These are phyloP conservation scores for Lutjanus campechanus DNA, from an alignment of 2,797 vertebrate species.

Conservation along the genomic window DNA sequence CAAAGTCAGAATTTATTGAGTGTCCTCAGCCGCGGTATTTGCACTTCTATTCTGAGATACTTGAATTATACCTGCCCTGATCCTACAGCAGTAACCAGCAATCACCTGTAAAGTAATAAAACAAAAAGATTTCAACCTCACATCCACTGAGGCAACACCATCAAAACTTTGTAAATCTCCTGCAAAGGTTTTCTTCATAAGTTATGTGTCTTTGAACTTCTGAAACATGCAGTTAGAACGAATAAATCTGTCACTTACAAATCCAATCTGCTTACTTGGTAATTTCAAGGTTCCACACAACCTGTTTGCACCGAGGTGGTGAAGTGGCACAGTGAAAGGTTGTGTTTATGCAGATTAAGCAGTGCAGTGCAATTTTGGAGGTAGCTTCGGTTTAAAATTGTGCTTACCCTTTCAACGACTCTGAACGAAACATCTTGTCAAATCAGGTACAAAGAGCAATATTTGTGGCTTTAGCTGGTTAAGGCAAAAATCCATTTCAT, in stretches of 20 bases:
- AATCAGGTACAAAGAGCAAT: neutral
- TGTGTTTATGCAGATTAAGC: slow-evolving; percentile 29
- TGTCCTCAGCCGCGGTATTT: neutral
- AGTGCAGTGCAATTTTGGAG: slow-evolving; percentile 10
- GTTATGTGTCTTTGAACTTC: neutral
- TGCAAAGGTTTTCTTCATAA: neutral
- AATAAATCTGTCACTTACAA: neutral
- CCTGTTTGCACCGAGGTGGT: neutral
- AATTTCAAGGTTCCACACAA: slow-evolving; percentile 3
- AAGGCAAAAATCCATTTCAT: neutral
- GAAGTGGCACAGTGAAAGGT: neutral
- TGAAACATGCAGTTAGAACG: neutral
- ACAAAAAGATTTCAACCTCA: neutral
- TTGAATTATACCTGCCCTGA: neutral
- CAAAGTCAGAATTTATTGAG: too few species aligned
- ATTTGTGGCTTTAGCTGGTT: neutral
- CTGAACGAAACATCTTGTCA: neutral
- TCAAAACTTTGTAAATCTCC: neutral
- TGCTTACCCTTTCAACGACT: neutral
- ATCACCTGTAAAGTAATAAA: neutral
- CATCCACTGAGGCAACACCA: neutral
- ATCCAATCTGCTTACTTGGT: neutral
- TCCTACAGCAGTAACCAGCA: neutral
- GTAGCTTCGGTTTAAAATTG: slow-evolving; percentile 14
- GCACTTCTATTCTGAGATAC: neutral